Percentiles rank a stretch among this genome's conserved stretches.
Evolutionary conservation across 1,140 invertebrate genomes (phyloP).

Genomic region (Aphelenchoides besseyi): DNA sequence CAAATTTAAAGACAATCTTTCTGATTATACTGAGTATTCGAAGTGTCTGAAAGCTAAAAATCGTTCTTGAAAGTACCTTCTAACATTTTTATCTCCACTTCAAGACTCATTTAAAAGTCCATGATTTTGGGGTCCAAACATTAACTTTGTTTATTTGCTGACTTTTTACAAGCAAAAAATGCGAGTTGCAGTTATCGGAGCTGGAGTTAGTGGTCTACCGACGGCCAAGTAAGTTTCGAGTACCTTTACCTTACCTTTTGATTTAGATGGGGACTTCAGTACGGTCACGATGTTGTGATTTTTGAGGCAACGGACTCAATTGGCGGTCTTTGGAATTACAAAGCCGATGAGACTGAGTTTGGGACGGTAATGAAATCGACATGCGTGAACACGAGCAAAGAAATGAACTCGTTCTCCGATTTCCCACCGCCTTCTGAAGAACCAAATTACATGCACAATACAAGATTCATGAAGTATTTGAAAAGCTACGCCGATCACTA

Average conservation of each 20-base stretch:
- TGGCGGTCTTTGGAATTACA: constrained; percentile 62
- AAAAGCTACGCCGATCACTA: constrained; percentile 62
- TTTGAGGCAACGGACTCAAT: constrained; percentile 62
- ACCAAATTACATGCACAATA: constrained; percentile 65
- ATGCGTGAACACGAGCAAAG: constrained; percentile 66
- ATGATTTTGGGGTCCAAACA: too few relatives aligned
- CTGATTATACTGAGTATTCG: too few relatives aligned
- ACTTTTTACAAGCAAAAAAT: too few relatives aligned
- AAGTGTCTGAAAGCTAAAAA: too few relatives aligned
- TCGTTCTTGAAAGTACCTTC: too few relatives aligned
- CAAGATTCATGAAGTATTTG: constrained; percentile 44
- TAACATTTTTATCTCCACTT: too few relatives aligned
- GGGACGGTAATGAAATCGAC: constrained; percentile 63
- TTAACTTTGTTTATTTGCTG: too few relatives aligned
- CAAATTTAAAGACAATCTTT: too few relatives aligned
- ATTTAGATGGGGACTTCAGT: constrained; percentile 54
- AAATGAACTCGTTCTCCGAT: constrained; percentile 65
- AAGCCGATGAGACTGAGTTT: constrained; percentile 30
- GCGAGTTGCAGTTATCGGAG: constrained; percentile 62
- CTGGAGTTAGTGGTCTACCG: constrained; percentile 64
- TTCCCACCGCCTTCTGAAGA: constrained; percentile 64
- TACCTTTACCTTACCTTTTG: not conserved
- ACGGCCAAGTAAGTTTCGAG: constrained; percentile 34
- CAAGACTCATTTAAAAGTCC: too few relatives aligned
- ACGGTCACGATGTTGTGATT: constrained; percentile 61